Conservation (phyloP, 2,113 vertebrate species). For the Sapajus apella region DNA sequence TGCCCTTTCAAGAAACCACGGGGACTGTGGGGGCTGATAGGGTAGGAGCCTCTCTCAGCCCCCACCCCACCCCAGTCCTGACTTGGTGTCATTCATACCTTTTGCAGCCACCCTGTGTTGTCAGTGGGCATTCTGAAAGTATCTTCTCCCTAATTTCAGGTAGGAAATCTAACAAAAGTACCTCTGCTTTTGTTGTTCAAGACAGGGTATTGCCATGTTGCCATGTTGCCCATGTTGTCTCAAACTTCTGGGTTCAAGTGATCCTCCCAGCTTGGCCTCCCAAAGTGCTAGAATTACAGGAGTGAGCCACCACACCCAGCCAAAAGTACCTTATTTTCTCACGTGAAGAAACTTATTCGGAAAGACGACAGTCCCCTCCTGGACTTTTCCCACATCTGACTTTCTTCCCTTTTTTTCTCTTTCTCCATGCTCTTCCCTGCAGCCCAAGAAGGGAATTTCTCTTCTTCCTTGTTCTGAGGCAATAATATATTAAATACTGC, state of each 20-base stretch:
- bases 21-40: background rate
- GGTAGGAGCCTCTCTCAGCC: background rate
- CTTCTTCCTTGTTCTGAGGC: background rate
- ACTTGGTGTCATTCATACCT: background rate
- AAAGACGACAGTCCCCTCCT: background rate
- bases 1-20: background rate
- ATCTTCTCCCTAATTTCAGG: background rate
- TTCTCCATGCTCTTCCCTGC: background rate
- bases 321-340: conserved; percentile 14
- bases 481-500: background rate
- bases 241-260: too few relatives aligned
- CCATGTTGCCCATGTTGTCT: too few relatives aligned
- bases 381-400: background rate
- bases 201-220: too few relatives aligned
- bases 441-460: background rate
- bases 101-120: background rate
- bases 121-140: background rate
- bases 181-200: too few relatives aligned
- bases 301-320: too few relatives aligned
- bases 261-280: too few relatives aligned
- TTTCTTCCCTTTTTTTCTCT: background rate
- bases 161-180: background rate
- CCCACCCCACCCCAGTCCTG: background rate
- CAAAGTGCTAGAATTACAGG: too few relatives aligned
- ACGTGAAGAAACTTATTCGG: background rate